Evolutionary conservation across 2,797 vertebrate genomes (phyloP).

Genomic region (Pseudopleuronectes americanus): DNA sequence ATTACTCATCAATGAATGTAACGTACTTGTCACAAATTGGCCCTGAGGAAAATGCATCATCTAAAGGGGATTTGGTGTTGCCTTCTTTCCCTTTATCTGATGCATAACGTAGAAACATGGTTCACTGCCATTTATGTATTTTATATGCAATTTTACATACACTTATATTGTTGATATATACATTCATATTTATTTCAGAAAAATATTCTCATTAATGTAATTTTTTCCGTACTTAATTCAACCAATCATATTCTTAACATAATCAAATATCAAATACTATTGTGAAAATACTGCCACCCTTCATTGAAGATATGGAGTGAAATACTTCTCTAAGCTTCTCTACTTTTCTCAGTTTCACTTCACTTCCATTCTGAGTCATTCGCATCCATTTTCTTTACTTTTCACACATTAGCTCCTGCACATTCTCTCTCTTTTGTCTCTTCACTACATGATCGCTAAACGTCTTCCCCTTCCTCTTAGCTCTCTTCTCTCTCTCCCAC

Average conservation of each 20-base stretch:
- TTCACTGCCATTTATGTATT: neutral
- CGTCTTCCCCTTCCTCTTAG: slow-evolving; percentile 25
- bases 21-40: slow-evolving; percentile 9
- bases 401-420: slow-evolving; percentile 47
- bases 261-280: neutral
- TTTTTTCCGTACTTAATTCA: neutral
- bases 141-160: neutral
- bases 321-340: neutral
- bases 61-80: neutral
- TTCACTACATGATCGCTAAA: slow-evolving; percentile 28
- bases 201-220: neutral
- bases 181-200: neutral
- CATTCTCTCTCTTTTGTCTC: slow-evolving; percentile 36
- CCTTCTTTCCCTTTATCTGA: neutral
- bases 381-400: slow-evolving; percentile 11
- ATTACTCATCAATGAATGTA: slow-evolving; percentile 20
- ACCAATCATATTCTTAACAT: neutral
- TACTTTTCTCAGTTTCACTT: slow-evolving; percentile 3
- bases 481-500: slow-evolving; percentile 27
- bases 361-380: slow-evolving; percentile 28
- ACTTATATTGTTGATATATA: neutral
- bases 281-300: neutral
- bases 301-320: neutral
- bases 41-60: neutral
- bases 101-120: no score